Evolutionary conservation across 2,113 vertebrate species (phyloP).

Genomic region (Lasiurus cinereus): DNA sequence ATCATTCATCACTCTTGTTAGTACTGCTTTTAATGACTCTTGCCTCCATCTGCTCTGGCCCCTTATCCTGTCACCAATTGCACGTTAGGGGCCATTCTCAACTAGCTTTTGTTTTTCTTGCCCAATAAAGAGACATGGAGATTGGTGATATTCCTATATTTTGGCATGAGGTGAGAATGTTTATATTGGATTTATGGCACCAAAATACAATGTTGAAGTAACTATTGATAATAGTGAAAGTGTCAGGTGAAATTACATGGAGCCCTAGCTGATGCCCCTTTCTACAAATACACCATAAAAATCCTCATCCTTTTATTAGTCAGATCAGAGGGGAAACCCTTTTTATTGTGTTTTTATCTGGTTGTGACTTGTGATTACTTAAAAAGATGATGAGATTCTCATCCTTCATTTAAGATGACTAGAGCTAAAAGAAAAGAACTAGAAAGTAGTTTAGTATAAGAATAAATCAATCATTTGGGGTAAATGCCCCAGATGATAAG

Average conservation of each 20-base stretch:
- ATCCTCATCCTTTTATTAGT: not conserved
- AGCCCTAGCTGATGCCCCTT: not conserved
- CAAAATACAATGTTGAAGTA: constrained; percentile 18
- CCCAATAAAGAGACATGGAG: not conserved
- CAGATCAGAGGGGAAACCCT: not conserved
- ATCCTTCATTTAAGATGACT: constrained; percentile 41
- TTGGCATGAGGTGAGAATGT: not conserved
- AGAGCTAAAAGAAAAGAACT: not conserved
- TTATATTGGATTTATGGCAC: not conserved
- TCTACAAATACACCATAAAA: not conserved
- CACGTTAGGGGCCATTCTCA: not conserved
- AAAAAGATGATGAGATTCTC: constrained; percentile 15
- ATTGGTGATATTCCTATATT: not conserved
- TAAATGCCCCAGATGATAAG: not conserved
- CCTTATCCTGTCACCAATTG: not conserved
- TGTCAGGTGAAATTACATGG: not conserved
- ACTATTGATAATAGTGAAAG: not conserved
- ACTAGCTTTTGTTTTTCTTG: not conserved
- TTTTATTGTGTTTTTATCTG: not conserved
- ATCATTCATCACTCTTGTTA: not conserved
- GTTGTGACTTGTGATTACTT: not conserved
- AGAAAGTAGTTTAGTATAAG: not conserved
- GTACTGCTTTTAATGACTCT: not conserved
- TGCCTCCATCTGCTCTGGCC: not conserved
- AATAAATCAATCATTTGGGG: constrained; percentile 38